Conservation (phyloP, 1,140 invertebrate genomes). For the Epicauta chinensis region DNA sequence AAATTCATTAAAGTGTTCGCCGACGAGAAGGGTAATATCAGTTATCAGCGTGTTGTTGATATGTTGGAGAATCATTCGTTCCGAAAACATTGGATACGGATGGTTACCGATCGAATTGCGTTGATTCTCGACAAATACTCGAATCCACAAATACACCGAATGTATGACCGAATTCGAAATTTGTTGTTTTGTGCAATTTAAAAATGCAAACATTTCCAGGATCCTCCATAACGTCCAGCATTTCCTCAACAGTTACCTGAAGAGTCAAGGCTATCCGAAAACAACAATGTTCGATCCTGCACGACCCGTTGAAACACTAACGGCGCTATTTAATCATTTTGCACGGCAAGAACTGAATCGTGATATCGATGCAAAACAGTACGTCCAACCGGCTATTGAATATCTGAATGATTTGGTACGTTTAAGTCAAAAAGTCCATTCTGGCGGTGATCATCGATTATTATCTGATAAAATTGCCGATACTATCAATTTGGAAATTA, state of each 20-base stretch:
- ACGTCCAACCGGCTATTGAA: conserved; percentile 65
- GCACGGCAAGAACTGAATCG: conserved; percentile 63
- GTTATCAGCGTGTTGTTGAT: conserved; percentile 63
- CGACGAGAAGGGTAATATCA: conserved; percentile 59
- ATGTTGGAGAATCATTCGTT: conserved; percentile 71
- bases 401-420: conserved; percentile 53
- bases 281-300: conserved; percentile 61
- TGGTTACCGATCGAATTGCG: conserved; percentile 59
- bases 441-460: conserved; percentile 53
- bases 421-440: conserved; percentile 23
- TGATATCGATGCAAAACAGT: conserved; percentile 63
- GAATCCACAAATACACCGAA: conserved; percentile 52
- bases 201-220: conserved; percentile 3
- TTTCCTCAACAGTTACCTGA: conserved; percentile 66
- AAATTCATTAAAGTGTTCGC: conserved; percentile 55
- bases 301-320: conserved; percentile 60
- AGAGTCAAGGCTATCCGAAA: conserved; percentile 67
- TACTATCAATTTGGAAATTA: conserved; percentile 70
- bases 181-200: not conserved
- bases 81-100: conserved; percentile 69
- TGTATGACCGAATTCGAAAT: not conserved
- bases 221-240: conserved; percentile 49
- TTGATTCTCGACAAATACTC: conserved; percentile 63
- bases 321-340: conserved; percentile 57
- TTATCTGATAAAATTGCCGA: conserved; percentile 70